Evolutionary conservation across 1,140 invertebrate genomes (phyloP).

Genomic region (Archivesica marissinica): DNA sequence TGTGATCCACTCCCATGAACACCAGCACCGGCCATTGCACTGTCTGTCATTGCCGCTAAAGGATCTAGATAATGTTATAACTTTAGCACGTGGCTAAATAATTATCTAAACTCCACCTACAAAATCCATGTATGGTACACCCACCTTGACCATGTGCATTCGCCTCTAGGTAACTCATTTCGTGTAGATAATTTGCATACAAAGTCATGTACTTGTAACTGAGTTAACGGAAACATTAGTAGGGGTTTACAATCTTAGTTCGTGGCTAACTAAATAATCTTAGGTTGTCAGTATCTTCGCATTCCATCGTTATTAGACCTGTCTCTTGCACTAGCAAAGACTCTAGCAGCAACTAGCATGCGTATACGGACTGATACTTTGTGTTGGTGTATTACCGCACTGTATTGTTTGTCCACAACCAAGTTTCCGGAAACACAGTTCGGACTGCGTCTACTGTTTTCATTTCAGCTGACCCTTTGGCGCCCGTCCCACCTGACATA

Average conservation of each 20-base stretch:
- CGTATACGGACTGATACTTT: not conserved
- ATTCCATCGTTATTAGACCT: not conserved
- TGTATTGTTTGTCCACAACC: constrained; percentile 64
- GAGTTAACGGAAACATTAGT: too few species aligned
- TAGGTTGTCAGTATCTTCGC: not conserved
- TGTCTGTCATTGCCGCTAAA: not conserved
- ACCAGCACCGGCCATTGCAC: not conserved
- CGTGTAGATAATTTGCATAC: not conserved
- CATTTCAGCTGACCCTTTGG: too few species aligned
- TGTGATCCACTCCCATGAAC: not conserved
- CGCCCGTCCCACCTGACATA: too few species aligned
- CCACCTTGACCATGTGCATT: not conserved
- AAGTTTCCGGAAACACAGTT: constrained; percentile 65
- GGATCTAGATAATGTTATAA: not conserved
- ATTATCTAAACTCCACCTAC: not conserved
- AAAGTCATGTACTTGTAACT: too few species aligned
- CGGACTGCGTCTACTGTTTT: constrained; percentile 15
- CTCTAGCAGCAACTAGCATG: not conserved
- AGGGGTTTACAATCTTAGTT: not conserved
- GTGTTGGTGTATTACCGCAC: constrained; percentile 50
- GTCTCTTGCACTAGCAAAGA: not conserved
- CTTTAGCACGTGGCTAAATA: not conserved
- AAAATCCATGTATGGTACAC: not conserved
- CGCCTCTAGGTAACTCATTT: not conserved
- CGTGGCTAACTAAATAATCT: not conserved